Conservation (phyloP, 1,140 invertebrate genomes). For the Hyles vespertilio region DNA sequence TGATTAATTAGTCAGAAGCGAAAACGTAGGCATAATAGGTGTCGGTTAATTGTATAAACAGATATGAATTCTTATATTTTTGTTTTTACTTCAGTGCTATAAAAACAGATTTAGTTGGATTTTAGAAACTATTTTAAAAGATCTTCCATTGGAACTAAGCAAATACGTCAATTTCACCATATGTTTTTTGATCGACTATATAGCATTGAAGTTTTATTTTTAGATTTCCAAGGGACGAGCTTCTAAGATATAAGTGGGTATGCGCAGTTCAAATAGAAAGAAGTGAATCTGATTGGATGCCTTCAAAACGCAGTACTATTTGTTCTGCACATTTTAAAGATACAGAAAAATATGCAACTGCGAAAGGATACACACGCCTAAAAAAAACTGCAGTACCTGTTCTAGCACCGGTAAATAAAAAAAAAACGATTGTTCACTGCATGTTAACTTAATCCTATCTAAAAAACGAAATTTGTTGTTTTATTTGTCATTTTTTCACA, state of each 20-base stretch:
- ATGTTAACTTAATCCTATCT: background rate
- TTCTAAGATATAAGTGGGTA: conserved; percentile 9
- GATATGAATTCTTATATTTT: no score
- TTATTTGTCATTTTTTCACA: background rate
- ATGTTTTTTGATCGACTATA: no score
- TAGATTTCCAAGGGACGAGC: conserved; percentile 14
- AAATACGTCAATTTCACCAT: no score
- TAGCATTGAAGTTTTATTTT: no score
- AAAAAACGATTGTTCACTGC: background rate
- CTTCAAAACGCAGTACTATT: conserved; percentile 13
- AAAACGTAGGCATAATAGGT: no score
- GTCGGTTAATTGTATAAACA: no score
- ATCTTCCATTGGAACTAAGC: no score
- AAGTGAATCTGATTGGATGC: conserved; percentile 17
- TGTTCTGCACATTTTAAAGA: conserved; percentile 16
- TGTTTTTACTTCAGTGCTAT: no score
- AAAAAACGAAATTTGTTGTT: background rate
- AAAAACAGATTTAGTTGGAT: no score
- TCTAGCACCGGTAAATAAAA: background rate
- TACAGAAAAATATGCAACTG: conserved; percentile 10
- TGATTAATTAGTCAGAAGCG: no score
- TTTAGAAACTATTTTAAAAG: no score
- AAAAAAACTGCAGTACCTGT: conserved; percentile 5
- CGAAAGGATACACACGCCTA: conserved; percentile 5
- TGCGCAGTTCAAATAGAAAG: conserved; percentile 11